Percentiles rank a stretch among this genome's conserved stretches.
These are phyloP conservation scores for Drosophila bifasciata DNA, from an alignment of 1,140 invertebrate species.

Conservation along the genomic window DNA sequence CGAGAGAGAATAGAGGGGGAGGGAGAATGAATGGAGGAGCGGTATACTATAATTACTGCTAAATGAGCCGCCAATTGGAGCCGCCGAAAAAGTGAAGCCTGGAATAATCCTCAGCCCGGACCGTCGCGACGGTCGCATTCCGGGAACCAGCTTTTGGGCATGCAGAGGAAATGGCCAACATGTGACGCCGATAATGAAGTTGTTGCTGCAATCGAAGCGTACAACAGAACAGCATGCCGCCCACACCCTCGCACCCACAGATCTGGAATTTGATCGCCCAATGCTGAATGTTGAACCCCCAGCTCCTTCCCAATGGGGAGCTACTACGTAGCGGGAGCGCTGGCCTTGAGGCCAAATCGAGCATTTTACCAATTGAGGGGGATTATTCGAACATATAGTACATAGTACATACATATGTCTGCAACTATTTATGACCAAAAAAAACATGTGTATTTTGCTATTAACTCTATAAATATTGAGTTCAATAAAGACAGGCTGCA, in stretches of 20 bases:
- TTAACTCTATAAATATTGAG: no score
- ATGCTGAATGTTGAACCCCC: background rate
- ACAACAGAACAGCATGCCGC: no score
- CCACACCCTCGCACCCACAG: background rate
- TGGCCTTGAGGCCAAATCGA: no score
- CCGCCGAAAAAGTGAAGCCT: conserved; percentile 23
- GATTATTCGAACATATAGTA: no score
- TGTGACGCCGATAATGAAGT: conserved; percentile 40
- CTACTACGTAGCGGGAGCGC: no score
- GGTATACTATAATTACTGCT: conserved; percentile 57
- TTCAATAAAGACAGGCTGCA: no score
- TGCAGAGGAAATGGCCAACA: conserved; percentile 54
- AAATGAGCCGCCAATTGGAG: conserved; percentile 65
- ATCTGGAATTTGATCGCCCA: no score
- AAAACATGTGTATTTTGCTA: no score
- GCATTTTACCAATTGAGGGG: no score
- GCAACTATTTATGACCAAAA: no score
- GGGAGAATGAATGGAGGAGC: background rate
- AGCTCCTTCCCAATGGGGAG: background rate
- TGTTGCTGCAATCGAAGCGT: conserved; percentile 24
- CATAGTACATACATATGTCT: no score
- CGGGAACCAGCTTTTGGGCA: conserved; percentile 19
- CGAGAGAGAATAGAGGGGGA: no score
- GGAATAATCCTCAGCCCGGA: conserved; percentile 1
- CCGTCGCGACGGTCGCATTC: conserved; percentile 20